Conservation (phyloP, 2,888 invertebrate species). For the Mythimna loreyi region DNA sequence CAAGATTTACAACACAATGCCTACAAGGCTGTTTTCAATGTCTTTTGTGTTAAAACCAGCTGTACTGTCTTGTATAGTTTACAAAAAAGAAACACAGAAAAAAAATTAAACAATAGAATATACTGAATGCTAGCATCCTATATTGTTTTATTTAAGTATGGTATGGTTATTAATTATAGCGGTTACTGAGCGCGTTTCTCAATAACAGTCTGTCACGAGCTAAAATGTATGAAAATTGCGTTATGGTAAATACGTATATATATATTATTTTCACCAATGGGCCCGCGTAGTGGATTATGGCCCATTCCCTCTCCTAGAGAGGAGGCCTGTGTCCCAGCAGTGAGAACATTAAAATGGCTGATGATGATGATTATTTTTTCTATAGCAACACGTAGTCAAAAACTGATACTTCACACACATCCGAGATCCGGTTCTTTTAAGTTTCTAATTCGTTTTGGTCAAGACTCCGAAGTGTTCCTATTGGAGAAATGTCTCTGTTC, state of each 20-base stretch:
- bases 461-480: no score
- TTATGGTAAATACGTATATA: neutral
- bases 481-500: no score
- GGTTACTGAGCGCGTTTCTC: neutral
- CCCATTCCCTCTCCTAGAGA: no score
- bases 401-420: no score
- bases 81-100: conserved; percentile 6
- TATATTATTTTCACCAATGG: no score
- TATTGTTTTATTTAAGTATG: neutral
- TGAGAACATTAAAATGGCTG: no score
- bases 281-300: no score
- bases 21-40: conserved; percentile 24
- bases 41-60: conserved; percentile 27
- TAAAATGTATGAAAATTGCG: neutral
- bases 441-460: no score
- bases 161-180: neutral
- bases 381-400: neutral
- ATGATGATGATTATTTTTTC: no score
- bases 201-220: neutral
- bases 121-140: neutral
- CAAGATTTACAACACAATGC: conserved; percentile 19
- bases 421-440: no score
- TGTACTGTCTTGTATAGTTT: conserved; percentile 4
- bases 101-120: neutral
- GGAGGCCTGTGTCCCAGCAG: no score